Conservation (phyloP, 64 coral and sea anemone species). For the Montipora foliosa region DNA sequence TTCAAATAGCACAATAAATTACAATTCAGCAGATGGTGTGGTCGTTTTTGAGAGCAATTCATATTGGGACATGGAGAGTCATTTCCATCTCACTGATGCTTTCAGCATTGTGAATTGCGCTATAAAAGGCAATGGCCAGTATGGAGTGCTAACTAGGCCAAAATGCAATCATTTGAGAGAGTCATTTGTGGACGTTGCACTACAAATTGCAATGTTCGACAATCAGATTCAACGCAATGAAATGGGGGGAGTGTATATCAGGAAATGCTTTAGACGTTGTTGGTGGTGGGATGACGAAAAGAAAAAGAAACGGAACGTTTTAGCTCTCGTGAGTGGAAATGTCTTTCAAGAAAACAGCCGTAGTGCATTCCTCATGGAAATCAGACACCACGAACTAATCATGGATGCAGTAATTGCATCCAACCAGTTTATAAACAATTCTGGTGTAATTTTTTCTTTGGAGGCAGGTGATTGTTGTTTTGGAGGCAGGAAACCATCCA, state of each 20-base stretch:
- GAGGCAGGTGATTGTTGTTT: background rate
- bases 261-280: too few relatives aligned
- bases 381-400: background rate
- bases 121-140: slow-evolving; percentile 36
- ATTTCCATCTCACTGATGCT: background rate
- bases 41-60: background rate
- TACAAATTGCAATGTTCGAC: background rate
- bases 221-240: slow-evolving; percentile 58
- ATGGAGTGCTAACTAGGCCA: slow-evolving; percentile 44
- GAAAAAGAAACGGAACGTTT: background rate
- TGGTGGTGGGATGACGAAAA: background rate
- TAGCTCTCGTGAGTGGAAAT: slow-evolving; percentile 27
- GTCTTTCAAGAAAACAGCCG: slow-evolving; percentile 49
- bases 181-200: slow-evolving; percentile 31
- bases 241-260: slow-evolving; percentile 17
- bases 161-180: background rate
- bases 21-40: slow-evolving; percentile 43
- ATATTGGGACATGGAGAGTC: background rate
- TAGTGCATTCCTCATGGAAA: slow-evolving; percentile 5
- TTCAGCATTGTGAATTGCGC: background rate
- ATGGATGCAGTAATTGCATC: slow-evolving; percentile 32
- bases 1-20: background rate
- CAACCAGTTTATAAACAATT: slow-evolving; percentile 70
- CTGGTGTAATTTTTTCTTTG: slow-evolving; percentile 23
- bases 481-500: background rate